Conservation (phyloP, 1,140 invertebrate species). For the Ips typographus region DNA sequence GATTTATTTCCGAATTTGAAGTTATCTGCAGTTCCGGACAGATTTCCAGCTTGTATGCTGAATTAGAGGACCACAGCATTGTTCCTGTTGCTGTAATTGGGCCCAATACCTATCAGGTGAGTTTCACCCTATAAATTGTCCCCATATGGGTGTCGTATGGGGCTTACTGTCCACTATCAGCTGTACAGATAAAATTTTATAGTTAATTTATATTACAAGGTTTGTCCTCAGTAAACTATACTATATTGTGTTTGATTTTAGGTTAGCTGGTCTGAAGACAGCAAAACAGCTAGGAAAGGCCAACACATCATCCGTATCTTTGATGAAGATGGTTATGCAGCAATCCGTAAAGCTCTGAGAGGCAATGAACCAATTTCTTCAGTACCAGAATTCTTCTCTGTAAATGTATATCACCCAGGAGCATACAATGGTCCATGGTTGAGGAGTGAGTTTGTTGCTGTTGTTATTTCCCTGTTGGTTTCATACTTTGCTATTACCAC, state of each 20-base stretch:
- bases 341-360: conserved; percentile 73
- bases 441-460: conserved; percentile 88
- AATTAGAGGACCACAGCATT: conserved; percentile 75
- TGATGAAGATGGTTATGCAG: conserved; percentile 88
- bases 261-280: conserved; percentile 91
- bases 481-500: conserved; percentile 85
- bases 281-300: conserved; percentile 76
- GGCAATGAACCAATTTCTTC: conserved; percentile 65
- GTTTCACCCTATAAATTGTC: conserved; percentile 1
- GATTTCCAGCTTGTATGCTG: conserved; percentile 78
- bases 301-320: conserved; percentile 79
- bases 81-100: conserved; percentile 76
- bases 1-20: conserved; percentile 75
- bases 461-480: conserved; percentile 72
- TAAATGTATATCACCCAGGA: conserved; percentile 79
- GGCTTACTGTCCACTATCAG: neutral
- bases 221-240: too few species aligned
- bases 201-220: too few species aligned
- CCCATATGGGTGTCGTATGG: neutral
- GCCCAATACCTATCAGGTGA: conserved; percentile 78
- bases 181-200: neutral
- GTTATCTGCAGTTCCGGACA: conserved; percentile 65
- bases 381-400: conserved; percentile 73
- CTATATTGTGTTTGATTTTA: conserved; percentile 50
- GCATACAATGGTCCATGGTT: conserved; percentile 90